Evolutionary conservation across 2,888 invertebrate species (phyloP), one percentile per base, ranked within the genome.

Genomic region (Charanyca ferruginea): DNA sequence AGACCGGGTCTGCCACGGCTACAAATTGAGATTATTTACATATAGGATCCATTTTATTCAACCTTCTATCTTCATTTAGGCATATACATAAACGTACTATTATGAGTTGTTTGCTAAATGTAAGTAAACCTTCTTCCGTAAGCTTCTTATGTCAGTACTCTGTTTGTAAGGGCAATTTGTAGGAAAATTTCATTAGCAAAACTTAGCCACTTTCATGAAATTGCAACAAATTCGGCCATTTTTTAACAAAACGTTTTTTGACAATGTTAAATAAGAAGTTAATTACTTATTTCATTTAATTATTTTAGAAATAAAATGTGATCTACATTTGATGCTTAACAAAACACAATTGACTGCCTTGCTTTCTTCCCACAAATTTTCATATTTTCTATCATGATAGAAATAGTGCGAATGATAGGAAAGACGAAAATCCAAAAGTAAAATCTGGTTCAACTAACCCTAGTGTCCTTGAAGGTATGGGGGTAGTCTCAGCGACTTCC

Each of bases 1-100:
- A 94, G 78, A 7, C 93, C 93, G 0, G 94, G 95, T 47, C 94
- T 87, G 66, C 94, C 93, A 60, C 94, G 94, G 28, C 94, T 93
- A 62, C 38, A 23, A 41, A 25, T 47, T 6, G 8, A 1, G 8
- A 58, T 49, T 35, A 47, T 2, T 20, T 18, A 28, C 25, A 28
- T 8, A 2, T 28, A 9, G n/a, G 8, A 9, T 32, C 32, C 32
- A 32, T 32, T 7, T 7, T 1, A 11, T 11, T 11, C 28, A 28
- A 7, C 28, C 7, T 7, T 28, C 28, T n/a, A n/a, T n/a, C n/a
- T n/a, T n/a, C n/a, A n/a, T n/a, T n/a, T n/a, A n/a, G n/a, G n/a
- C n/a, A n/a, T n/a, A n/a, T n/a, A n/a, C n/a, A n/a, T n/a, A n/a
- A n/a, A n/a, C n/a, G n/a, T n/a, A n/a, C n/a, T n/a, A n/a, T n/a